A percentile compares a stretch with the other conserved stretches of the same genome.
Conservation (phyloP, 2,797 vertebrate species). For the Danio choprae region DNA sequence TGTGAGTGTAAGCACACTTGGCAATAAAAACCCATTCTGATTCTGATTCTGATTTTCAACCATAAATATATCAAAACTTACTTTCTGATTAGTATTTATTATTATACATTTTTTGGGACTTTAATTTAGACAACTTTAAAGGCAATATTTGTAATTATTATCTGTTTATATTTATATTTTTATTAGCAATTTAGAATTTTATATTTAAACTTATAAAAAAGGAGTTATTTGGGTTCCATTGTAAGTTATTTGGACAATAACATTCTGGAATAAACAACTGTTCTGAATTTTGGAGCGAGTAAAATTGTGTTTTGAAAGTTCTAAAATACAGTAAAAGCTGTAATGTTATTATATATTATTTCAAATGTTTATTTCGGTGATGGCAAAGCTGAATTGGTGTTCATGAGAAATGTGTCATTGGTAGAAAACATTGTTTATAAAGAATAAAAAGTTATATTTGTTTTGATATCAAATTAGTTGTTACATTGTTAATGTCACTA, state of each 20-base stretch:
- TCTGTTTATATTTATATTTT: too few species aligned
- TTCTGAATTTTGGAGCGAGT: background rate
- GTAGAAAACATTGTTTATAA: background rate
- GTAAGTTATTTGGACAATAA: background rate
- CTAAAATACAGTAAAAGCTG: background rate
- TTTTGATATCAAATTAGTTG: background rate
- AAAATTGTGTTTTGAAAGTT: background rate
- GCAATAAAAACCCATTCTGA: too few species aligned
- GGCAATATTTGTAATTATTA: too few species aligned
- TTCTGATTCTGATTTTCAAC: too few species aligned
- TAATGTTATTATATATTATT: background rate
- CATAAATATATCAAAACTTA: too few species aligned
- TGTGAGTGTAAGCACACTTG: too few species aligned
- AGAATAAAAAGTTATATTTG: too few species aligned
- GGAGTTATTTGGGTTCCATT: background rate
- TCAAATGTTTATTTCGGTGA: background rate
- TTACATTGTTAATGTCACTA: background rate
- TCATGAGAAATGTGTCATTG: background rate
- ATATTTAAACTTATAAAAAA: background rate
- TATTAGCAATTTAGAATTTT: too few species aligned
- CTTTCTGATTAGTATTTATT: too few species aligned
- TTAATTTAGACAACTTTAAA: too few species aligned
- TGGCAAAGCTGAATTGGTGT: constrained; percentile 5
- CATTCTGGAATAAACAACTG: background rate
- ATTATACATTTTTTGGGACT: too few species aligned